phyloP scores from a whole-genome alignment of 2,888 invertebrate species.

The Leptarthrus brevirostris region DNA sequence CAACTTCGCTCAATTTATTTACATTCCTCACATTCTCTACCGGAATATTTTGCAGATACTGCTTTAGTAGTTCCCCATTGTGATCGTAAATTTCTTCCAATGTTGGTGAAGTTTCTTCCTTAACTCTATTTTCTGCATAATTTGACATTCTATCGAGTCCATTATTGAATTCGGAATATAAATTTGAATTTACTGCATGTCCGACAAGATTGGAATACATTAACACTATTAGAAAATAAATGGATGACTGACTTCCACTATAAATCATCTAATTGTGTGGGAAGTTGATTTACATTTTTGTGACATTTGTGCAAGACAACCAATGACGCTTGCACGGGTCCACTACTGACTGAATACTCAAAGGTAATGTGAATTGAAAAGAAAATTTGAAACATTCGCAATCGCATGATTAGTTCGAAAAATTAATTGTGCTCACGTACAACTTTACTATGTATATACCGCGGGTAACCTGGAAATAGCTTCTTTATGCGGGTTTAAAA shows the following conservation, averaged over 20 bases:
- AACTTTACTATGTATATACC: no score
- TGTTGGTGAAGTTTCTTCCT: slow-evolving; percentile 12
- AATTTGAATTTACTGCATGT: slow-evolving; percentile 42
- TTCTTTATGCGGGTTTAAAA: no score
- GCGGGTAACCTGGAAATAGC: no score
- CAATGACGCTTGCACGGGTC: not conserved
- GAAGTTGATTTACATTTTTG: slow-evolving; percentile 27
- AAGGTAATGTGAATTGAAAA: no score
- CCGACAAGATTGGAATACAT: slow-evolving; percentile 28
- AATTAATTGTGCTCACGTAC: no score
- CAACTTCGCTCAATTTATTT: slow-evolving; percentile 40
- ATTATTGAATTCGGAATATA: slow-evolving; percentile 50
- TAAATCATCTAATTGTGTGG: slow-evolving; percentile 35
- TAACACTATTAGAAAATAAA: slow-evolving; percentile 38
- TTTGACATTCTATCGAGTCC: slow-evolving; percentile 51
- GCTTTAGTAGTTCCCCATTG: slow-evolving; percentile 32
- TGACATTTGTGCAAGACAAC: slow-evolving; percentile 20
- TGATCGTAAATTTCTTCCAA: slow-evolving; percentile 47
- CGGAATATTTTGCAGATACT: slow-evolving; percentile 7
- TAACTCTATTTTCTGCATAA: slow-evolving; percentile 50
- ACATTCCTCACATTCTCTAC: slow-evolving; percentile 7
- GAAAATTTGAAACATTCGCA: no score
- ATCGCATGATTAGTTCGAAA: no score
- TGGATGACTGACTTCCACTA: slow-evolving; percentile 32
- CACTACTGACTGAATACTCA: no score